Evolutionary conservation across 2,797 vertebrate genomes (phyloP), one percentile per base, ranked within the genome.

Genomic region (Oreortyx pictus): DNA sequence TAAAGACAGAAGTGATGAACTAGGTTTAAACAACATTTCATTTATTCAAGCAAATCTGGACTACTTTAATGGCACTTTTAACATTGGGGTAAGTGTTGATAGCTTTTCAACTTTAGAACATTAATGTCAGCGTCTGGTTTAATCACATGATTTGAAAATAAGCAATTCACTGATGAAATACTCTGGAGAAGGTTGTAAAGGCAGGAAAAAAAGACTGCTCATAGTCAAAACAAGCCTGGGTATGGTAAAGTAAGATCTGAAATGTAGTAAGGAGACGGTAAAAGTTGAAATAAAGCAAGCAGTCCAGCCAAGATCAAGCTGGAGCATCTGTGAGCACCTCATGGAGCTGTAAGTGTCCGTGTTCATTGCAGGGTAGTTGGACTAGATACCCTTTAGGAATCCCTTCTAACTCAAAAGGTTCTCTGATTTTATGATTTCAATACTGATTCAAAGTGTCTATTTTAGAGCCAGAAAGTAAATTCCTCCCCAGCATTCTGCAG

Each of bases 41-140:
- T 99, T 99, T 94, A 98, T 99, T 97, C 99, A 99, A 98, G 98
- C 99, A 66, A 99, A 99, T 95, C 96, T 99, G 96, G 99, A 99
- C 90, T 99, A 99, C 96, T 99, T 99, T 97, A 98, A 96, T 23
- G 99, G 99, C 57, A 92, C 94, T 11, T 99, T 99, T 97, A 98
- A 99, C 50, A 97, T 99, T 60, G 99, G 99, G 98, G 99, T 99
- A 97, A 99, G 99, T 96, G 76, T 54, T 92, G 39, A 47, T 66
- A 54, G 72, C 11, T 88, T 91, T 95, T 92, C 33, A 33, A 41
- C 29, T 89, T 96, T 17, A 79, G 13, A 84, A 57, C 10, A 76
- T 89, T 80, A 71, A 43, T 75, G 86, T 88, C 14, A 54, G 3
- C 64, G 35, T 64, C 16, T 78, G n/a, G 7, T 61, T 83, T 76